A percentile compares a stretch with the other conserved stretches of the same genome.
Conservation (phyloP, 2,797 vertebrate species). For the Simalia tracyae region DNA sequence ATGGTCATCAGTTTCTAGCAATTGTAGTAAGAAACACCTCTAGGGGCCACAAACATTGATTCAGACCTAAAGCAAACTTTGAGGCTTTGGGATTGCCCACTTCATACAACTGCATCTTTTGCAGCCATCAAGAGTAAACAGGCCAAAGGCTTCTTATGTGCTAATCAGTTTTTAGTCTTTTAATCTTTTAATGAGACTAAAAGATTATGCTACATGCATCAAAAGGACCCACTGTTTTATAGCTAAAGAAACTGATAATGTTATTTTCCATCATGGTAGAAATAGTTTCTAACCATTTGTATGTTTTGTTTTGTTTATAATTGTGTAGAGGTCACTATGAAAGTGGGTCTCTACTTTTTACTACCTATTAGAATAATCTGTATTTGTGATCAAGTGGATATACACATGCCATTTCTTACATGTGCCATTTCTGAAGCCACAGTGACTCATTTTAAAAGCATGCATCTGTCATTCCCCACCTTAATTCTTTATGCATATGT, state of each 20-base stretch:
- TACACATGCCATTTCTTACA: background rate
- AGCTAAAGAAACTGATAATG: background rate
- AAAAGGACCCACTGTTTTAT: background rate
- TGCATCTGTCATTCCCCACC: background rate
- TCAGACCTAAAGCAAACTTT: background rate
- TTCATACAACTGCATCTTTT: background rate
- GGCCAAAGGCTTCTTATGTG: background rate
- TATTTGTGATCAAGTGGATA: background rate
- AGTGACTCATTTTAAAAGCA: background rate
- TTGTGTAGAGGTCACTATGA: background rate
- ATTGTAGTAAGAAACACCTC: background rate
- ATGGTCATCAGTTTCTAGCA: background rate
- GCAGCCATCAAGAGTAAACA: background rate
- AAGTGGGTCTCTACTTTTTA: background rate
- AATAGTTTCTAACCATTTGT: background rate
- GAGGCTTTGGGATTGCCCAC: background rate
- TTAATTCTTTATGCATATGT: background rate
- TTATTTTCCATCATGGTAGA: background rate
- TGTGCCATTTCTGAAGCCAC: background rate
- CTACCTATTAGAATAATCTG: background rate
- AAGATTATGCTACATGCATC: background rate
- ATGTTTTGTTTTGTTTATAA: background rate
- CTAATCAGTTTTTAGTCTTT: background rate
- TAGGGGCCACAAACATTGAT: background rate
- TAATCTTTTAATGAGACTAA: background rate